These are phyloP conservation scores for Fistularia commersonii DNA, from an alignment of 2,797 vertebrate species.

Conservation along the genomic window DNA sequence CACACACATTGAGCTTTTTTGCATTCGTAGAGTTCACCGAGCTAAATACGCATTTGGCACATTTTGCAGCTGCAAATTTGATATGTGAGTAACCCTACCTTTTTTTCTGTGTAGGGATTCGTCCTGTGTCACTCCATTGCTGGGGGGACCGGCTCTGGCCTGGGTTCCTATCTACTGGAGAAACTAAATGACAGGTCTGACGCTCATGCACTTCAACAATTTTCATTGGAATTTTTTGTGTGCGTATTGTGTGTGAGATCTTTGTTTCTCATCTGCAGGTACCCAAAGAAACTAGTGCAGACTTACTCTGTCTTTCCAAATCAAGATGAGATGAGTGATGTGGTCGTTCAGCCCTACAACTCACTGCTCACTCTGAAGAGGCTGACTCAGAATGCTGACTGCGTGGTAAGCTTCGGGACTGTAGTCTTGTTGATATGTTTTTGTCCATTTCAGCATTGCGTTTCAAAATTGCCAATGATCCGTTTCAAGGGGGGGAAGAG, in stretches of 20 bases:
- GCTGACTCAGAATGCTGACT: constrained; percentile 96
- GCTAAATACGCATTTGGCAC: constrained; percentile 37
- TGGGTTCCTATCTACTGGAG: constrained; percentile 94
- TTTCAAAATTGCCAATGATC: too few relatives aligned
- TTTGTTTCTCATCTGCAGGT: constrained; percentile 67
- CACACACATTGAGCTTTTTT: constrained; percentile 49
- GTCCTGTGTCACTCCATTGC: constrained; percentile 96
- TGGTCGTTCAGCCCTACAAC: constrained; percentile 97
- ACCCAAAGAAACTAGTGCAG: constrained; percentile 96
- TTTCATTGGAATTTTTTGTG: not conserved
- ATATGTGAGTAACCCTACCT: constrained; percentile 14
- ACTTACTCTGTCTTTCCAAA: constrained; percentile 97
- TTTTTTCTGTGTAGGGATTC: constrained; percentile 81
- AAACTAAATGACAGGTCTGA: constrained; percentile 92
- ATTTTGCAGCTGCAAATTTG: constrained; percentile 16
- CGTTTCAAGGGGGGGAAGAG: too few relatives aligned
- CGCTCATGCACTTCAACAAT: too few relatives aligned
- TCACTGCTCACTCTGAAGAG: constrained; percentile 94
- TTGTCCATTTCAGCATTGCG: not conserved
- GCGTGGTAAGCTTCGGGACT: constrained; percentile 80
- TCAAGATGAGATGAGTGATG: constrained; percentile 98
- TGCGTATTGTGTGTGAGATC: too few relatives aligned
- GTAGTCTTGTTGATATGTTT: constrained; percentile 12
- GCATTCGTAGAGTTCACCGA: constrained; percentile 43
- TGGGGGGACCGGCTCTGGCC: constrained; percentile 90